Conservation (phyloP, 2,888 invertebrate species). For the Bellardia pandia region DNA sequence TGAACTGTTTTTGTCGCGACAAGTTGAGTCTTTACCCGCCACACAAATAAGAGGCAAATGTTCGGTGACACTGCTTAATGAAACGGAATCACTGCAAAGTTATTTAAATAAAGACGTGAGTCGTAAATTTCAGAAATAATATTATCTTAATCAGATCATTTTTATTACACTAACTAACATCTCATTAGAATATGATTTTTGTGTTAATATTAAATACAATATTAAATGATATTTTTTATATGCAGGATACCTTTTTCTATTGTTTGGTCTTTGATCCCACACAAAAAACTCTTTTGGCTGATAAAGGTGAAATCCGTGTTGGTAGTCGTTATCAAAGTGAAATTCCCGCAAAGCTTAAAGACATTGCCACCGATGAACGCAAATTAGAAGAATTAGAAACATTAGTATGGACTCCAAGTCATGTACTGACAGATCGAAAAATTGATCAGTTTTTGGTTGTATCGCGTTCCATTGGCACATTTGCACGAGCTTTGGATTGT, state of each 20-base stretch:
- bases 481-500: conserved; percentile 99
- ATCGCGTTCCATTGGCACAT: conserved; percentile 97
- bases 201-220: neutral
- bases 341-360: conserved; percentile 91
- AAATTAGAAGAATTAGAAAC: conserved; percentile 93
- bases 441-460: conserved; percentile 99
- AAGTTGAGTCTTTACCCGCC: conserved; percentile 98
- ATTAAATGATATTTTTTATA: conserved; percentile 73
- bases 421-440: conserved; percentile 95
- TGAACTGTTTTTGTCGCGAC: conserved; percentile 98
- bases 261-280: conserved; percentile 99
- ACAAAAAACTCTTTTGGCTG: conserved; percentile 99
- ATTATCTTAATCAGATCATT: conserved; percentile 14
- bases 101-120: conserved; percentile 98
- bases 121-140: conserved; percentile 82
- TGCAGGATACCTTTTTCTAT: conserved; percentile 99
- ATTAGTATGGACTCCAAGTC: conserved; percentile 97
- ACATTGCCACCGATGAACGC: conserved; percentile 88
- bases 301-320: conserved; percentile 97
- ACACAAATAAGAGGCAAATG: conserved; percentile 99
- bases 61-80: conserved; percentile 98
- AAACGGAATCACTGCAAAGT: conserved; percentile 97
- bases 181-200: neutral
- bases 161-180: neutral
- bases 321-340: conserved; percentile 99